Evolutionary conservation across 2,888 invertebrate species (phyloP).

Genomic region (Lasius platythorax): DNA sequence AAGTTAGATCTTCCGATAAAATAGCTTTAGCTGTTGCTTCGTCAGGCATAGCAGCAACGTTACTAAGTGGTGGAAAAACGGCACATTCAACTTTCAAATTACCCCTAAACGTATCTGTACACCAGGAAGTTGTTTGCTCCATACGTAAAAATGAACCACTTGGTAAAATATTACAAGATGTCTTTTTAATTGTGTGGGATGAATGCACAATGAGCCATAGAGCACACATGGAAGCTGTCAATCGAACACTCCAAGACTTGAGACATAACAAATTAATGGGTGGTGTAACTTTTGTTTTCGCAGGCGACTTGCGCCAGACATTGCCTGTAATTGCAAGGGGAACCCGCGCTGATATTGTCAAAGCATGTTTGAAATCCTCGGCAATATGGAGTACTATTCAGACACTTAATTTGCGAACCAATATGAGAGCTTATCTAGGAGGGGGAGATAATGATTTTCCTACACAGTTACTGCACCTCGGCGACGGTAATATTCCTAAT

Average conservation of each 20-base stretch:
- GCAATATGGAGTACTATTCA: conserved; percentile 9
- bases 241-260: conserved; percentile 74
- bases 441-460: background rate
- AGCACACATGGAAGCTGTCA: conserved; percentile 76
- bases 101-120: too few relatives aligned
- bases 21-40: too few relatives aligned
- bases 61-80: too few relatives aligned
- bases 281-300: conserved; percentile 5
- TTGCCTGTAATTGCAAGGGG: conserved; percentile 25
- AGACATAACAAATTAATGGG: conserved; percentile 15
- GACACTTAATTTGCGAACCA: conserved; percentile 38
- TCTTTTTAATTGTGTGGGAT: conserved; percentile 82
- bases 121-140: too few relatives aligned
- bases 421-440: conserved; percentile 19
- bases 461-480: too few relatives aligned
- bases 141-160: too few relatives aligned
- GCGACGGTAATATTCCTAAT: too few relatives aligned
- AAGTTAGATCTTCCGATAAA: conserved; percentile 69
- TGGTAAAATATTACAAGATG: too few relatives aligned
- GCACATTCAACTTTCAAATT: too few relatives aligned
- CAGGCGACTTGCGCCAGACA: conserved; percentile 45
- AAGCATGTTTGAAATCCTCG: conserved; percentile 43
- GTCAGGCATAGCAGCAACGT: too few relatives aligned
- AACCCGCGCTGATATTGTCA: conserved; percentile 37
- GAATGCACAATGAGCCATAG: conserved; percentile 84